A percentile compares a stretch with the other conserved stretches of the same genome.
These are phyloP conservation scores for Muscicapa adusta DNA, from an alignment of 2,113 vertebrate species.

Conservation along the genomic window DNA sequence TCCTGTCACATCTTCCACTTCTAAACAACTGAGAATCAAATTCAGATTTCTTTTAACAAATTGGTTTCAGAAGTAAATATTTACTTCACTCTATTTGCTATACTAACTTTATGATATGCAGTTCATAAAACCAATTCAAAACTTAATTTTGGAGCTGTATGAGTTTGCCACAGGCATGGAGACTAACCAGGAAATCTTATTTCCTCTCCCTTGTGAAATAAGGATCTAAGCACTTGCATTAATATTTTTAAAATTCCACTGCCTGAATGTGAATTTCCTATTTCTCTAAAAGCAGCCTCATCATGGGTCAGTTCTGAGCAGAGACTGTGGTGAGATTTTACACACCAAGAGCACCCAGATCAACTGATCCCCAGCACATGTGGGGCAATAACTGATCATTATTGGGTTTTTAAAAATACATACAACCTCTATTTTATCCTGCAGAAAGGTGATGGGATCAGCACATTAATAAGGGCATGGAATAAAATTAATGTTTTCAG, in stretches of 20 bases:
- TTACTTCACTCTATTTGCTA: not conserved
- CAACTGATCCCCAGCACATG: not conserved
- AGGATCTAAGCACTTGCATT: not conserved
- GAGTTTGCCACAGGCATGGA: not conserved
- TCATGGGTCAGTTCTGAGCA: not conserved
- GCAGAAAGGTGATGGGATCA: not conserved
- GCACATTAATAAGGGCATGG: not conserved
- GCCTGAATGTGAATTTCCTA: not conserved
- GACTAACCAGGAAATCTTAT: not conserved
- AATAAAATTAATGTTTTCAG: not conserved
- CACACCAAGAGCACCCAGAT: not conserved
- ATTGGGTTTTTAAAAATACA: not conserved
- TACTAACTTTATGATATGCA: not conserved
- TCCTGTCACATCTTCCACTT: not conserved
- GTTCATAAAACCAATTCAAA: not conserved
- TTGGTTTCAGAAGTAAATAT: not conserved
- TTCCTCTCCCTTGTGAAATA: not conserved
- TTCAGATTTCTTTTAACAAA: not conserved
- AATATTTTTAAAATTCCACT: not conserved
- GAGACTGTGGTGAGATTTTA: not conserved
- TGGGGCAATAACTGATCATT: not conserved
- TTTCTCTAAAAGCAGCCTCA: not conserved
- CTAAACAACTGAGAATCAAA: not conserved
- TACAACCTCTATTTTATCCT: not conserved
- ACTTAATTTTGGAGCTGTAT: not conserved